Evolutionary conservation across 1,140 invertebrate species (phyloP).

Genomic region (Papilio dardanus): DNA sequence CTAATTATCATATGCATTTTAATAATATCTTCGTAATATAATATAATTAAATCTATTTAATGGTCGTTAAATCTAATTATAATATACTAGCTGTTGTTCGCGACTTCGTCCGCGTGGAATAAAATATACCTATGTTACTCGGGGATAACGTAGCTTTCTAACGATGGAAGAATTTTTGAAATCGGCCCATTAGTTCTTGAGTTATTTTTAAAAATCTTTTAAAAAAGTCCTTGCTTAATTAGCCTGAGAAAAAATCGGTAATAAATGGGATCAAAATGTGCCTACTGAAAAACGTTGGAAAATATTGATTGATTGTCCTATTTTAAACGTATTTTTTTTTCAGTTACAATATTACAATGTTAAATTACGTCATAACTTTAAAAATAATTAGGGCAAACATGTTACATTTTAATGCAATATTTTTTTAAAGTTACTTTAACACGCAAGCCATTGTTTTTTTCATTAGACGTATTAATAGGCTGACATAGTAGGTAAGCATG

Average conservation of each 20-base stretch:
- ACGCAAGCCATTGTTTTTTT: slow-evolving; percentile 1
- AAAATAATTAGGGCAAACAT: slow-evolving; percentile 3
- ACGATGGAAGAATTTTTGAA: no score
- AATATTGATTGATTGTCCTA: not conserved
- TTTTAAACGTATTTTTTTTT: not conserved
- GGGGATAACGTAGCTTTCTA: no score
- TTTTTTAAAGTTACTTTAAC: not conserved
- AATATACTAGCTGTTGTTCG: not conserved
- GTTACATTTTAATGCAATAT: slow-evolving; percentile 9
- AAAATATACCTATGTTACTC: no score
- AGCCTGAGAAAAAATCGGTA: not conserved
- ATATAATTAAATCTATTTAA: not conserved
- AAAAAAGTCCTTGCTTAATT: no score
- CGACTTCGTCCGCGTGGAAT: not conserved
- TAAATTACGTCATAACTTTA: not conserved
- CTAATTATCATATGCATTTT: not conserved
- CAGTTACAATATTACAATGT: not conserved
- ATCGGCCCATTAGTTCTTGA: no score
- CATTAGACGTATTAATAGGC: not conserved
- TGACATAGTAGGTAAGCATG: not conserved
- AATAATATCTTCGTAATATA: not conserved
- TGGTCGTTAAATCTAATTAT: not conserved
- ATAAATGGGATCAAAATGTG: no score
- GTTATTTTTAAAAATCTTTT: no score
- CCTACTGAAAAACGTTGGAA: no score